phyloP scores from a whole-genome alignment of 2,888 invertebrate genomes.

The Lordiphosa fenestrarum region DNA sequence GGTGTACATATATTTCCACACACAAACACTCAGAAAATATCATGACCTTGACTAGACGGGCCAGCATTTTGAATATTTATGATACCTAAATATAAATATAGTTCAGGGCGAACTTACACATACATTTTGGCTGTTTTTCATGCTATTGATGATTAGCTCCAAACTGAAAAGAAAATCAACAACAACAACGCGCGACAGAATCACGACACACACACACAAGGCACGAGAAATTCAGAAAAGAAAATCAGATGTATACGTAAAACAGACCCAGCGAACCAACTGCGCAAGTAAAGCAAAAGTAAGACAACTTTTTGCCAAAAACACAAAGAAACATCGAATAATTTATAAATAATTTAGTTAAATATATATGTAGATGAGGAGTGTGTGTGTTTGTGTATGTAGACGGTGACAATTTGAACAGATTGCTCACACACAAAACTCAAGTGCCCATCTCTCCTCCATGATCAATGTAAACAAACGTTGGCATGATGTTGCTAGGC shows the following conservation, averaged over 20 bases:
- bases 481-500: slow-evolving; percentile 17
- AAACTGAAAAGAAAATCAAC: slow-evolving; percentile 42
- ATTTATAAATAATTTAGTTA: slow-evolving; percentile 21
- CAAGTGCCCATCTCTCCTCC: not conserved
- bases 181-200: slow-evolving; percentile 43
- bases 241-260: slow-evolving; percentile 43
- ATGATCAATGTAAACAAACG: slow-evolving; percentile 5
- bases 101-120: slow-evolving; percentile 52
- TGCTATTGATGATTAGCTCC: slow-evolving; percentile 51
- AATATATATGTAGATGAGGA: slow-evolving; percentile 2
- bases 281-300: slow-evolving; percentile 2
- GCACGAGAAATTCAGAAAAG: slow-evolving; percentile 9
- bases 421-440: not conserved
- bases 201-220: slow-evolving; percentile 30
- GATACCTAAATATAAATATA: slow-evolving; percentile 61
- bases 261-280: slow-evolving; percentile 34
- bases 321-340: slow-evolving; percentile 20
- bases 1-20: slow-evolving; percentile 12
- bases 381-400: not conserved
- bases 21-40: slow-evolving; percentile 16
- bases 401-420: not conserved
- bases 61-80: slow-evolving; percentile 49
- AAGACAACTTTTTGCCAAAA: slow-evolving; percentile 29
- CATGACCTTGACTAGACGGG: slow-evolving; percentile 59
- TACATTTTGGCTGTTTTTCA: slow-evolving; percentile 50